Percentiles rank a stretch among this genome's conserved stretches.
Conservation (phyloP, 1,140 invertebrate species). For the Artemia franciscana region DNA sequence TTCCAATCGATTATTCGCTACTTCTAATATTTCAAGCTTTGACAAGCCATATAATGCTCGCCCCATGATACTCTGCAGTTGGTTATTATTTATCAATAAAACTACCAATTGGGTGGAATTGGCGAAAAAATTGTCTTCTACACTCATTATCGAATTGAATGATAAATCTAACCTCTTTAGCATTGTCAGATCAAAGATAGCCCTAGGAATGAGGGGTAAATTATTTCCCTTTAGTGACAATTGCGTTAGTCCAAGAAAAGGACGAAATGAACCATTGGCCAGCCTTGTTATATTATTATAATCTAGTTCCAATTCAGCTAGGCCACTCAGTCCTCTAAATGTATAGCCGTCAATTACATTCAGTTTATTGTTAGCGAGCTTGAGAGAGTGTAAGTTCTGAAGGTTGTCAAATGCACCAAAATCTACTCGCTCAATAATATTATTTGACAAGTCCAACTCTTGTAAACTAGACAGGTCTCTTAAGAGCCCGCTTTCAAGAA, state of each 20-base stretch:
- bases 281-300: constrained; percentile 42
- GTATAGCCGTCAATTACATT: constrained; percentile 37
- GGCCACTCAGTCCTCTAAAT: constrained; percentile 40
- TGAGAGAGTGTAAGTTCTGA: constrained; percentile 46
- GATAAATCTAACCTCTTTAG: constrained; percentile 42
- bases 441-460: constrained; percentile 47
- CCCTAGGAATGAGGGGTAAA: constrained; percentile 48
- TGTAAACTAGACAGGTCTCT: constrained; percentile 47
- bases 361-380: constrained; percentile 45
- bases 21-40: constrained; percentile 55
- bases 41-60: constrained; percentile 55
- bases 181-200: constrained; percentile 35
- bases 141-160: constrained; percentile 47
- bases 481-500: constrained; percentile 43
- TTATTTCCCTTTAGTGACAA: constrained; percentile 61
- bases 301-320: constrained; percentile 46
- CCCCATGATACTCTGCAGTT: constrained; percentile 32
- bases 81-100: constrained; percentile 54
- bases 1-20: constrained; percentile 65
- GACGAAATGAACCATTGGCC: constrained; percentile 45
- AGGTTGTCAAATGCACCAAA: constrained; percentile 48
- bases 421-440: constrained; percentile 40
- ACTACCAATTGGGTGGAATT: constrained; percentile 61
- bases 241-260: constrained; percentile 53
- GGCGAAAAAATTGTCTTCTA: constrained; percentile 48